phyloP scores from a whole-genome alignment of 2,888 invertebrate genomes.

The Andrena camellia region DNA sequence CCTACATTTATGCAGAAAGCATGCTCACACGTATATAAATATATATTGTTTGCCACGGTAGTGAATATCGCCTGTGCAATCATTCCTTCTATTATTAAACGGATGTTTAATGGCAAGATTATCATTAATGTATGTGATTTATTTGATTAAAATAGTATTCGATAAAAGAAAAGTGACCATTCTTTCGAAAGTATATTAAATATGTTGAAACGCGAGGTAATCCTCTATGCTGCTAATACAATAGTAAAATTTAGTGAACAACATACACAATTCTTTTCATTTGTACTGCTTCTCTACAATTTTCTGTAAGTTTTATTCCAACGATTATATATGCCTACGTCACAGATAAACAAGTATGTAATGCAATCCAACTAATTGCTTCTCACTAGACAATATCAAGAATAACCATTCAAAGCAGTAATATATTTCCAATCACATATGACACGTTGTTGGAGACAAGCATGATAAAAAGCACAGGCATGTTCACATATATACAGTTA shows the following conservation, averaged over 20 bases:
- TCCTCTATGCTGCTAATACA: slow-evolving; percentile 5
- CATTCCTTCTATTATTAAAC: slow-evolving; percentile 36
- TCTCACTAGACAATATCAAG: slow-evolving; percentile 59
- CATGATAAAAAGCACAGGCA: slow-evolving; percentile 73
- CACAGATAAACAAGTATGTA: slow-evolving; percentile 49
- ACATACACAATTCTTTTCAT: slow-evolving; percentile 1
- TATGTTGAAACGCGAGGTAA: slow-evolving; percentile 3
- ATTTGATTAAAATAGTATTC: background rate
- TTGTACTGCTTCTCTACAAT: slow-evolving; percentile 22
- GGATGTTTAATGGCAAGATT: background rate
- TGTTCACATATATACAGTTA: slow-evolving; percentile 72
- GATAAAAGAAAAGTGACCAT: background rate
- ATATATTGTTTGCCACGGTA: slow-evolving; percentile 34
- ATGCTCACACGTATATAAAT: slow-evolving; percentile 67
- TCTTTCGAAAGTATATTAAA: slow-evolving; percentile 11
- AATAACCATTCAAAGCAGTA: slow-evolving; percentile 73
- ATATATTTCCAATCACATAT: slow-evolving; percentile 69
- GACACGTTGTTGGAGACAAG: slow-evolving; percentile 72
- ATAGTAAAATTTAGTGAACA: slow-evolving; percentile 8
- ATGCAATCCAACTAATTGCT: slow-evolving; percentile 53
- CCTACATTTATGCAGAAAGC: slow-evolving; percentile 55
- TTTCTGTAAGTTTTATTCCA: slow-evolving; percentile 23
- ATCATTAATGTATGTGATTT: background rate
- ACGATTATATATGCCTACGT: slow-evolving; percentile 36
- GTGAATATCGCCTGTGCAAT: slow-evolving; percentile 70